Base-by-base conservation (phyloP, 2,888 invertebrate species). In the Aporophyla nigra region DNA sequence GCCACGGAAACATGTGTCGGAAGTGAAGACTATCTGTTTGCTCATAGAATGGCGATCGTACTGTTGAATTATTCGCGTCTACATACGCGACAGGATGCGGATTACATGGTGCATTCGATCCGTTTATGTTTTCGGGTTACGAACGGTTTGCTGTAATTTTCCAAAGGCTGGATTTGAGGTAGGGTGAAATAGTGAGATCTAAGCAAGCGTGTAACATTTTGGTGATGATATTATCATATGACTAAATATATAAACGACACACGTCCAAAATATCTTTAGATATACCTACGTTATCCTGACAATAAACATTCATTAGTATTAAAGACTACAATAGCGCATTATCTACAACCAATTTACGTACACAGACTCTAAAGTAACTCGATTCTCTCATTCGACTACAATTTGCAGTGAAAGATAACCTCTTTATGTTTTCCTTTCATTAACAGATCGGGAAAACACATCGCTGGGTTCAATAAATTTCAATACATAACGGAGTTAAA, bases 21-120 rank as follows among this genome's bases (percentile, higher is more conserved):
- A 96, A 95, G 96, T 94, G 93, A 95, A 93, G 94, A 94, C 95
- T 96, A 96, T 96, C 96, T 96, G 94, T 96, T 96, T 95, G 94
- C 94, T 91, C 92, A 92, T 91, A 94, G 95, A 95, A 95, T 94
- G 92, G 94, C 94, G 93, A 94, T 93, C 93, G 91, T 83, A 88
- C 90, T 91, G 91, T 90, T 93, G 94, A 94, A 95, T 95, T 94
- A 95, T 95, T 94, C 94, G 93, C 93, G 90, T 92, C 89, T 89
- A 90, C 89, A 89, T 84, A 73, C 76, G 46, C 76, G 81, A 66
- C 90, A 89, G 89, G 86, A 83, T 88, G 88, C 88, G 86, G 86
- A 87, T 87, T 86, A 86, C 79, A 86, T 80, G 80, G 84, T 83
- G 78, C 80, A 86, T 90, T 90, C 87, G 85, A 85, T 85, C 87